Evolutionary conservation across 2,888 invertebrate species (phyloP), one percentile per base, ranked within the genome.

Genomic region (Melieria omissa): DNA sequence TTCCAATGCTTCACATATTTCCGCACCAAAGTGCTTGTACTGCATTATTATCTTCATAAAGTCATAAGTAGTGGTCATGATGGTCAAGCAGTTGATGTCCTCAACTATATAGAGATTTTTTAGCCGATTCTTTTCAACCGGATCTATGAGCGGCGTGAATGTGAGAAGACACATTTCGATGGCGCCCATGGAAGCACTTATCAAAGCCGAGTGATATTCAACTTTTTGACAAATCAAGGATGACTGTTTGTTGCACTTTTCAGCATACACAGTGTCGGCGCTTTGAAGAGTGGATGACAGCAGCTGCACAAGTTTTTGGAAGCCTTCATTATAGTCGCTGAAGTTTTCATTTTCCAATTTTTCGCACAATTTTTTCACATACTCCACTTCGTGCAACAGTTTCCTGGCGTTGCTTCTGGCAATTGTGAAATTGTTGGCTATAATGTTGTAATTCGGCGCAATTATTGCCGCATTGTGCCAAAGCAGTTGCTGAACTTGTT

Each of bases 101-200:
- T 94, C 91, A 42, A 89, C 85, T 12, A 91, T 88, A 77, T 95
- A 93, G 60, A 90, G 85, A 9, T 92, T 89, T 86, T 94, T 94
- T 0, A 96, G 85, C 0, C 90, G 88, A 76, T 92, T 90, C 85
- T 95, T 95, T 72, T 93, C 91, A 0, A 95, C 91, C 0, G 96
- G 96, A 88, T 98, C 98, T 5, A 97, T 92, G 0, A 91, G 86
- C 16, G 92, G 92, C 10, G 93, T 88, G 82, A 91, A 89, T 0
- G 90, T 88, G 81, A 91, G 89, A 5, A 93, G 82, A 76, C 88
- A 87, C 0, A 90, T 82, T 78, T 91, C 89, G 0, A 91, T 76
- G 29, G 90, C 84, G 76, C 91, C 91, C 4, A 84, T 77, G 6
- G 87, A 72, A 4, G 82, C 78, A 45, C 82, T 78, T 0, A 83